A percentile compares a stretch with the other conserved stretches of the same genome.
Evolutionary conservation across 2,888 invertebrate species (phyloP).

Genomic region (Microdon myrmicae): DNA sequence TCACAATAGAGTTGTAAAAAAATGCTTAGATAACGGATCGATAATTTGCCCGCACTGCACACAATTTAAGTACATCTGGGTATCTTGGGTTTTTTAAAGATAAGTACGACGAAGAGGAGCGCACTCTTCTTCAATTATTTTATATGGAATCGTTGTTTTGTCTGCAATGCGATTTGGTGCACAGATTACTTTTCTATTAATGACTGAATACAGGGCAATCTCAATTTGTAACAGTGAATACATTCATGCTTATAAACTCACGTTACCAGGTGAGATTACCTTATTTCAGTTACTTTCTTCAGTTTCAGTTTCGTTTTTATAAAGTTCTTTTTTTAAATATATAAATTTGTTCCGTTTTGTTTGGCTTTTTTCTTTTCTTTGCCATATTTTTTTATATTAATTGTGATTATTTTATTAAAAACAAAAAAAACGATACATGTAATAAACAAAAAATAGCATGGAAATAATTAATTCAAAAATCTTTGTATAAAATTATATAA

Average conservation of each 20-base stretch:
- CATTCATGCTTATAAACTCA: constrained; percentile 64
- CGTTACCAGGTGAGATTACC: constrained; percentile 68
- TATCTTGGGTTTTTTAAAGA: no score
- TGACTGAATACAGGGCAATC: constrained; percentile 82
- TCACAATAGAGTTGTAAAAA: no score
- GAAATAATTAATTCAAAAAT: constrained; percentile 11
- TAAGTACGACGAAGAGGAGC: no score
- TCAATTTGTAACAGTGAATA: constrained; percentile 99
- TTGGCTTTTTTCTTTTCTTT: constrained; percentile 33
- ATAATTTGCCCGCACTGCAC: no score
- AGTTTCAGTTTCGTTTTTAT: constrained; percentile 43
- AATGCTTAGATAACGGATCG: no score
- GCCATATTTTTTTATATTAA: constrained; percentile 28
- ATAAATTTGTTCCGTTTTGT: constrained; percentile 53
- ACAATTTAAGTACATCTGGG: no score
- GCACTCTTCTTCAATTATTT: constrained; percentile 4
- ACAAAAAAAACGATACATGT: neutral
- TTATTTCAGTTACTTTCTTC: constrained; percentile 58
- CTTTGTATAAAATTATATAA: neutral
- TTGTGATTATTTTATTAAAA: constrained; percentile 1
- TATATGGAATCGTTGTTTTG: constrained; percentile 15
- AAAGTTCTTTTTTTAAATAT: constrained; percentile 59
- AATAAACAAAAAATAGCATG: constrained; percentile 19
- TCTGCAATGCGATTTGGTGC: no score
- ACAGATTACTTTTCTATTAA: constrained; percentile 5